Evolutionary conservation across 2,113 vertebrate genomes (phyloP).

Genomic region (Malurus alboscapulatus): DNA sequence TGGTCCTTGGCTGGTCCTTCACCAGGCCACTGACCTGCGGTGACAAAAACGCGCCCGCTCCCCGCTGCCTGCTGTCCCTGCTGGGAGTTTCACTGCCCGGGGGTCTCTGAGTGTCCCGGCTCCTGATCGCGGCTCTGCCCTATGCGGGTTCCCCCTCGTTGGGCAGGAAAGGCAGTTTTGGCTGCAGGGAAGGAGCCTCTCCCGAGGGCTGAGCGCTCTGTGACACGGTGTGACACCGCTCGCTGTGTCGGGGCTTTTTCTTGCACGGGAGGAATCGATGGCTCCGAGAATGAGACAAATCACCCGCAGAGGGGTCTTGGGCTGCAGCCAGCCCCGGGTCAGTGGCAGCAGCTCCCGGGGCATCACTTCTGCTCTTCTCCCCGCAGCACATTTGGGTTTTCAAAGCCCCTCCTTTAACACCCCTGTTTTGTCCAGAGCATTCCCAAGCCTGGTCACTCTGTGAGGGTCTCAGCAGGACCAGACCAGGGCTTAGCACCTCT

Average conservation of each 20-base stretch:
- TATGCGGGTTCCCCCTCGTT: not conserved
- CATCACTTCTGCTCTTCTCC: not conserved
- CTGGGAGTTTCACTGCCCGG: not conserved
- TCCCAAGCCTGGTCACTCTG: not conserved
- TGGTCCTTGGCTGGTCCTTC: not conserved
- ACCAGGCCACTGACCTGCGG: rapidly evolving
- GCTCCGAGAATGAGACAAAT: not conserved
- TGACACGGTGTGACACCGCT: rapidly evolving
- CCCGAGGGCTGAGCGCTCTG: not conserved
- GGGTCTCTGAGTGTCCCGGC: not conserved
- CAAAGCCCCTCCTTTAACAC: rapidly evolving
- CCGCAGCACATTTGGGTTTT: not conserved
- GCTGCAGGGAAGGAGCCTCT: not conserved
- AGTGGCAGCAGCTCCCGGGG: not conserved
- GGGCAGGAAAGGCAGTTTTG: not conserved
- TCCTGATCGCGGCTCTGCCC: not conserved
- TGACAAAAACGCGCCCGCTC: not conserved
- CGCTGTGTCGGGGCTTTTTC: not conserved
- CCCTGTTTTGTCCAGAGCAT: rapidly evolving
- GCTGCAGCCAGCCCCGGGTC: not conserved
- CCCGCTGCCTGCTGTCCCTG: not conserved
- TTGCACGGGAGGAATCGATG: not conserved
- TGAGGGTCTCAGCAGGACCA: not conserved
- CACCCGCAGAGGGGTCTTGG: not conserved
- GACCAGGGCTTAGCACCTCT: not conserved